These are phyloP conservation scores for Halesus radiatus DNA, from an alignment of 1,140 invertebrate genomes.

Conservation along the genomic window DNA sequence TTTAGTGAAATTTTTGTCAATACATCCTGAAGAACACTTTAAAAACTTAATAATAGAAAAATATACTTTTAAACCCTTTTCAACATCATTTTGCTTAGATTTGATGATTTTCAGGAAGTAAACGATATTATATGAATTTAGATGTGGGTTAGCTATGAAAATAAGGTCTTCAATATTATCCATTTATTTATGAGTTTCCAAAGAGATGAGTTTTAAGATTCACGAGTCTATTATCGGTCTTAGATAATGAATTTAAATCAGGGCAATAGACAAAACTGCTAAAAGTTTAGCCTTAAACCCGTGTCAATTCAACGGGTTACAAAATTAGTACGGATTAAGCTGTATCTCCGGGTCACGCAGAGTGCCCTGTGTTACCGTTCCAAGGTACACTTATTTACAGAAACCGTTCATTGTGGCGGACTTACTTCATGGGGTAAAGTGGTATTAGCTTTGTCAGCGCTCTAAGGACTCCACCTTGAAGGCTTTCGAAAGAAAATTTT, in stretches of 20 bases:
- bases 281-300: neutral
- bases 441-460: constrained; percentile 44
- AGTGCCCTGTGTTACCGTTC: neutral
- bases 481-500: constrained; percentile 37
- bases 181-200: no score
- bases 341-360: constrained; percentile 5
- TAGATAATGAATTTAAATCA: neutral
- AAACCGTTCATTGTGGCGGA: constrained; percentile 18
- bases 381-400: constrained; percentile 29
- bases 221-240: no score
- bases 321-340: constrained; percentile 19
- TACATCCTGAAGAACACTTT: no score
- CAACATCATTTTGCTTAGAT: no score
- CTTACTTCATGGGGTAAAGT: constrained; percentile 26
- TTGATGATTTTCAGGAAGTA: no score
- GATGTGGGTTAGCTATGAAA: no score
- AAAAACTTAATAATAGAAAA: no score
- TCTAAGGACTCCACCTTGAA: constrained; percentile 31
- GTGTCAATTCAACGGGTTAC: constrained; percentile 2
- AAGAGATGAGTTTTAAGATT: no score
- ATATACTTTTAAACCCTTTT: no score
- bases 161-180: no score
- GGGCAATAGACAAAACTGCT: neutral
- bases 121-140: no score
- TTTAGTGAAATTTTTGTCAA: no score